Conservation (phyloP, 2,888 invertebrate species). For the Brachyptera risi region DNA sequence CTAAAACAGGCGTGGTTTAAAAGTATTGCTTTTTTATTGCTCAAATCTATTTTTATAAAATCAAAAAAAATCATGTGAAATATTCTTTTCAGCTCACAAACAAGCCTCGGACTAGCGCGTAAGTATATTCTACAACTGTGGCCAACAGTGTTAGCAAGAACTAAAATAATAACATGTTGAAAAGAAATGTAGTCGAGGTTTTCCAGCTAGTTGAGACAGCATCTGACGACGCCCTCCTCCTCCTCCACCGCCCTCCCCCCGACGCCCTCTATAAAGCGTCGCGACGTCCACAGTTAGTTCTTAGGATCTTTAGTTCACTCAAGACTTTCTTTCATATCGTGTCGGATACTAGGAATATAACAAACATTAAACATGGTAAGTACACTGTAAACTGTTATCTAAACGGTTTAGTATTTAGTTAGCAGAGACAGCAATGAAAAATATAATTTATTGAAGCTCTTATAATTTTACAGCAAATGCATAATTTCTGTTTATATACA, state of each 20-base stretch:
- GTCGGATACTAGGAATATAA: neutral
- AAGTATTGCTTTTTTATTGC: no score
- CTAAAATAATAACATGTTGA: conserved; percentile 20
- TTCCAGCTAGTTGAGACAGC: conserved; percentile 15
- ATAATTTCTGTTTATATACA: neutral
- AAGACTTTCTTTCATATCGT: neutral
- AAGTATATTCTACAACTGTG: no score
- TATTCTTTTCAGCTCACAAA: no score
- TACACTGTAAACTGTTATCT: neutral
- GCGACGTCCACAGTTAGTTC: neutral
- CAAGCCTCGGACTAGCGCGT: no score
- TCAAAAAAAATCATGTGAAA: no score
- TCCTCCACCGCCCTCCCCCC: neutral
- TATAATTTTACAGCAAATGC: neutral
- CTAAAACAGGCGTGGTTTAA: no score
- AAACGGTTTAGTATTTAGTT: neutral
- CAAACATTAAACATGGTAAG: conserved; percentile 10
- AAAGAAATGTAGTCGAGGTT: no score
- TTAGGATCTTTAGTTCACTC: conserved; percentile 1
- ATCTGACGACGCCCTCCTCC: neutral
- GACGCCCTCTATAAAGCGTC: conserved; percentile 11
- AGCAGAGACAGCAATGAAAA: no score
- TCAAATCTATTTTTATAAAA: no score
- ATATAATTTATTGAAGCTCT: neutral
- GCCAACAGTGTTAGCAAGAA: no score